Conservation (phyloP, 1,140 invertebrate species). For the Drosophila bipectinata region DNA sequence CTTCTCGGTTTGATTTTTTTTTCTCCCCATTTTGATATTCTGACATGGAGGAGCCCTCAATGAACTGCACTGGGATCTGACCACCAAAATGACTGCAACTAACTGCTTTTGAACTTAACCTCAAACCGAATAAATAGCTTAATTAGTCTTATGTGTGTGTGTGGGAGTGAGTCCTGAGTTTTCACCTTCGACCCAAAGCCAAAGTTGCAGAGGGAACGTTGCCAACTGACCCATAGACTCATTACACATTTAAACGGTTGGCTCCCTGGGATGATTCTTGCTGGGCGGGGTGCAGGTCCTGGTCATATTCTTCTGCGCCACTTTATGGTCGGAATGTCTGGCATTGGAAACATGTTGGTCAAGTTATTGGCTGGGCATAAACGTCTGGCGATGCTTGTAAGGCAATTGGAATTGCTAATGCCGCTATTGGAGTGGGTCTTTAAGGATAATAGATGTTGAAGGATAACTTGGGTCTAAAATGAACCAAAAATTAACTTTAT, state of each 20-base stretch:
- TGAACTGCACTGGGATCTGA: conserved; percentile 18
- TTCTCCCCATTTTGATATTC: conserved; percentile 10
- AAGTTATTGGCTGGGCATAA: conserved; percentile 16
- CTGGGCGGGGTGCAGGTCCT: conserved; percentile 6
- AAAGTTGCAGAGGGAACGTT: conserved; percentile 9
- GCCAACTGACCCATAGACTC: conserved; percentile 42
- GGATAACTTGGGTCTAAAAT: neutral
- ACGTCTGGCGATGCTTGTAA: conserved; percentile 15
- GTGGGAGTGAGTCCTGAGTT: conserved; percentile 28
- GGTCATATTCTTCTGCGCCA: conserved; percentile 1
- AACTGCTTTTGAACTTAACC: conserved; percentile 61
- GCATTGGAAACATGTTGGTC: conserved; percentile 25
- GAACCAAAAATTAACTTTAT: conserved; percentile 5
- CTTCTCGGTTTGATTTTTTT: neutral
- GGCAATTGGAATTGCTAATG: conserved; percentile 24
- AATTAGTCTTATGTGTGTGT: conserved; percentile 43
- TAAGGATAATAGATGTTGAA: neutral
- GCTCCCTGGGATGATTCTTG: conserved; percentile 3
- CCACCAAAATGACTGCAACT: conserved; percentile 53
- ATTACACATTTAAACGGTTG: conserved; percentile 60
- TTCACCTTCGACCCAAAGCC: conserved; percentile 44
- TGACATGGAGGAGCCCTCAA: conserved; percentile 20
- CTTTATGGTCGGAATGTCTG: conserved; percentile 21
- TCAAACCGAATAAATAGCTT: conserved; percentile 67
- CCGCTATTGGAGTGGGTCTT: neutral